Percentiles rank a stretch among this genome's conserved stretches.
Evolutionary conservation across 2,113 vertebrate genomes (phyloP).

Genomic region (Oryzias woworae): DNA sequence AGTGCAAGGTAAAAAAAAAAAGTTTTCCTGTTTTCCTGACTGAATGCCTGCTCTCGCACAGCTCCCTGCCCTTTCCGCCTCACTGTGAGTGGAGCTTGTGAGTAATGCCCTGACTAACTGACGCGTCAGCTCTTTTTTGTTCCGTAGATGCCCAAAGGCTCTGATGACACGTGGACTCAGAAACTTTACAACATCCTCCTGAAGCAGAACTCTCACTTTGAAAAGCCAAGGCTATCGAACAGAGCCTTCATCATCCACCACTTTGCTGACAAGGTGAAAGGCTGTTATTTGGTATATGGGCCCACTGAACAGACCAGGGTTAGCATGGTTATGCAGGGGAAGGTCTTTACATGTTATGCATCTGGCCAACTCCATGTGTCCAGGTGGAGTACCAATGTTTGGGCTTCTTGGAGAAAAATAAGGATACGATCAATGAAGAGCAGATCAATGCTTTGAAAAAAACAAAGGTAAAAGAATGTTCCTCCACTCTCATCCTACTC

Average conservation of each 20-base stretch:
- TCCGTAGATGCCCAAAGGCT: conserved; percentile 93
- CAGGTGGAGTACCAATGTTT: conserved; percentile 97
- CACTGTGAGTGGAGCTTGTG: conserved; percentile 39
- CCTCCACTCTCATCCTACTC: conserved; percentile 1
- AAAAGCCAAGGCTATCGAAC: conserved; percentile 95
- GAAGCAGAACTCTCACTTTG: conserved; percentile 88
- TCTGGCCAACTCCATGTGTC: conserved; percentile 33
- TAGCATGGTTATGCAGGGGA: not conserved
- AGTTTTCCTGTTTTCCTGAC: not conserved
- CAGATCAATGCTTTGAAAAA: conserved; percentile 93
- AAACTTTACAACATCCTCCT: conserved; percentile 93
- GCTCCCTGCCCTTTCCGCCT: conserved; percentile 15
- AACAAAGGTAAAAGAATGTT: conserved; percentile 86
- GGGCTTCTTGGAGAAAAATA: conserved; percentile 98
- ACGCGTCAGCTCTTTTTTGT: conserved; percentile 42
- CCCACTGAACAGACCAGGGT: conserved; percentile 2
- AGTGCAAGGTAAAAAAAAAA: conserved; percentile 85
- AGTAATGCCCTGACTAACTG: conserved; percentile 53
- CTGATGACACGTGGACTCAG: conserved; percentile 94
- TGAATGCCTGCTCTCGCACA: not conserved
- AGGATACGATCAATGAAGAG: conserved; percentile 96
- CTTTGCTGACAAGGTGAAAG: conserved; percentile 94
- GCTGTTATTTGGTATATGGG: not conserved
- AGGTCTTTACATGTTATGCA: not conserved
- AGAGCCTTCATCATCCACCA: conserved; percentile 94